phyloP scores from a whole-genome alignment of 2,113 vertebrate species.

The Gorsachius goisagi region DNA sequence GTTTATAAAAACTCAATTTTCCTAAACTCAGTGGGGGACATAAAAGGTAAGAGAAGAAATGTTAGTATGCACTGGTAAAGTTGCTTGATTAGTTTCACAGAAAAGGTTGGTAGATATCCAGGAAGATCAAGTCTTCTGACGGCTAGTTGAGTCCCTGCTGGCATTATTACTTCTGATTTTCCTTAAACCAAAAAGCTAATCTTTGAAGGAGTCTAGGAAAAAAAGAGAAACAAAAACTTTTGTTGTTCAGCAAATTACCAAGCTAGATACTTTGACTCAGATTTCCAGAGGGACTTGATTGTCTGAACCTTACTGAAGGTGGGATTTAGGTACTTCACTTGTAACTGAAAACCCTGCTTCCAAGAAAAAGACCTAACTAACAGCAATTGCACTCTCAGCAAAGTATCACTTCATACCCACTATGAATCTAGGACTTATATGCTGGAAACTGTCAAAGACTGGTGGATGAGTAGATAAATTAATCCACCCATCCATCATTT shows the following conservation, averaged over 20 bases:
- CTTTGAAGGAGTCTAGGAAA: not conserved
- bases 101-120: not conserved
- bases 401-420: not conserved
- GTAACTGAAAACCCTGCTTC: not conserved
- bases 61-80: not conserved
- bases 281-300: not conserved
- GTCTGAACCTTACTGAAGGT: not conserved
- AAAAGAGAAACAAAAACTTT: not conserved
- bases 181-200: not conserved
- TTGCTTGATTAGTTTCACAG: not conserved
- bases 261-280: not conserved
- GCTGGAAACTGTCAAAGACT: not conserved
- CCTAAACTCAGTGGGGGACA: not conserved
- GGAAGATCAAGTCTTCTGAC: not conserved
- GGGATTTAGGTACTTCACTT: not conserved
- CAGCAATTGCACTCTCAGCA: not conserved
- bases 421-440: not conserved
- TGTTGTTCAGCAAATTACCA: not conserved
- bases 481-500: not conserved
- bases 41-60: not conserved
- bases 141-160: not conserved
- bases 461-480: slow-evolving; percentile 30
- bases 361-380: not conserved
- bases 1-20: not conserved
- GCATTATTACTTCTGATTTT: not conserved